phyloP scores from a whole-genome alignment of 2,888 invertebrate species.

The Fissipunctia ypsillon region DNA sequence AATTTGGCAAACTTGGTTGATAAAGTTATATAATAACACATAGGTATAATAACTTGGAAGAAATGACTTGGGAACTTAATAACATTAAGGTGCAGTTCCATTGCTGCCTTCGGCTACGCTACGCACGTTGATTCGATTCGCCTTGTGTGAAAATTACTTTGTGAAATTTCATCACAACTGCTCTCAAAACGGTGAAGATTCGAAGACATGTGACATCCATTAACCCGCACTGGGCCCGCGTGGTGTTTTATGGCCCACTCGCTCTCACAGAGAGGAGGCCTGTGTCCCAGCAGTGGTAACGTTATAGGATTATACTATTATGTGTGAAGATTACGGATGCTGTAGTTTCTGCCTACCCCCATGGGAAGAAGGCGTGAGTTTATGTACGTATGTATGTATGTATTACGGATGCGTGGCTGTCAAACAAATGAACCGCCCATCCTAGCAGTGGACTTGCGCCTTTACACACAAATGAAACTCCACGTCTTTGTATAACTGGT shows the following conservation, averaged over 20 bases:
- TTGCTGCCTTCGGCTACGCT: too few species aligned
- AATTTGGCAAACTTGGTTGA: slow-evolving; percentile 10
- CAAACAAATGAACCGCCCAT: background rate
- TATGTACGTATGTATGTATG: too few species aligned
- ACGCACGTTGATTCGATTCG: background rate
- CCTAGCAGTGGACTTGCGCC: background rate
- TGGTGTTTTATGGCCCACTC: background rate
- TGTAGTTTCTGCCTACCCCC: too few species aligned
- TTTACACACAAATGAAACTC: slow-evolving; percentile 15
- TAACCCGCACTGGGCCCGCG: background rate
- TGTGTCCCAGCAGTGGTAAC: background rate
- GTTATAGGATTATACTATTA: background rate
- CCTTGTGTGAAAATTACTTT: background rate
- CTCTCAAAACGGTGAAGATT: background rate
- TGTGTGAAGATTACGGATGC: background rate
- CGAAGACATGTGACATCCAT: background rate
- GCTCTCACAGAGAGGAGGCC: background rate
- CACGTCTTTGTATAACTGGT: background rate
- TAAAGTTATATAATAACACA: slow-evolving; percentile 29
- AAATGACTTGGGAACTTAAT: slow-evolving; percentile 1
- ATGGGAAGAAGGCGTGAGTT: too few species aligned
- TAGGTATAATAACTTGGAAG: slow-evolving; percentile 26
- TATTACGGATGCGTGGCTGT: background rate
- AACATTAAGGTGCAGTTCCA: background rate
- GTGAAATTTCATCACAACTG: background rate